phyloP scores from a whole-genome alignment of 2,888 invertebrate species.

The Fragum whitleyi region DNA sequence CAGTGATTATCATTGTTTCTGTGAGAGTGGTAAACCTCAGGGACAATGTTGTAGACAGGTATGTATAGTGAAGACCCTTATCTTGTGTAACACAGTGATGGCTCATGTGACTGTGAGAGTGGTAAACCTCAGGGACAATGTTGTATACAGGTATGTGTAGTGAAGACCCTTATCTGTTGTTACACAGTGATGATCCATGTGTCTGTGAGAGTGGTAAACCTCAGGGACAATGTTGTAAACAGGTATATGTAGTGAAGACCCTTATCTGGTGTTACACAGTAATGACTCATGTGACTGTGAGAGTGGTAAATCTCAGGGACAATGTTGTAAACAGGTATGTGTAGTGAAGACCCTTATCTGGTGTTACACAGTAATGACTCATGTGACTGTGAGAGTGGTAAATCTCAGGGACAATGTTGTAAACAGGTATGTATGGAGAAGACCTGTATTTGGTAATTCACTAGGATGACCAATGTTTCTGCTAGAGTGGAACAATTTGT shows the following conservation, averaged over 20 bases:
- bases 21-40: constrained; percentile 71
- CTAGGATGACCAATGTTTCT: constrained; percentile 73
- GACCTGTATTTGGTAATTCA: no score
- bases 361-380: constrained; percentile 78
- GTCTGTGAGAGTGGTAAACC: constrained; percentile 72
- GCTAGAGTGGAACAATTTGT: no score
- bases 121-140: no score
- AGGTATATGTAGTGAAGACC: constrained; percentile 65
- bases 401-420: constrained; percentile 74
- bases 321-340: no score
- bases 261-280: no score
- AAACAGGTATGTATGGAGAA: no score
- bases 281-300: no score
- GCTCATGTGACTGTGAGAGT: no score
- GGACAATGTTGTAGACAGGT: constrained; percentile 78
- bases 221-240: constrained; percentile 76
- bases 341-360: constrained; percentile 49
- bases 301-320: background rate
- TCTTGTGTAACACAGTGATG: no score
- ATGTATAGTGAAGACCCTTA: no score
- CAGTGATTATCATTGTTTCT: constrained; percentile 79
- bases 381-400: constrained; percentile 78
- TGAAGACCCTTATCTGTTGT: constrained; percentile 74
- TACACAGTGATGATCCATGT: constrained; percentile 79
- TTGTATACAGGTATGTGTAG: no score